Conservation (phyloP, 2,797 vertebrate species). For the Oophaga sylvatica region DNA sequence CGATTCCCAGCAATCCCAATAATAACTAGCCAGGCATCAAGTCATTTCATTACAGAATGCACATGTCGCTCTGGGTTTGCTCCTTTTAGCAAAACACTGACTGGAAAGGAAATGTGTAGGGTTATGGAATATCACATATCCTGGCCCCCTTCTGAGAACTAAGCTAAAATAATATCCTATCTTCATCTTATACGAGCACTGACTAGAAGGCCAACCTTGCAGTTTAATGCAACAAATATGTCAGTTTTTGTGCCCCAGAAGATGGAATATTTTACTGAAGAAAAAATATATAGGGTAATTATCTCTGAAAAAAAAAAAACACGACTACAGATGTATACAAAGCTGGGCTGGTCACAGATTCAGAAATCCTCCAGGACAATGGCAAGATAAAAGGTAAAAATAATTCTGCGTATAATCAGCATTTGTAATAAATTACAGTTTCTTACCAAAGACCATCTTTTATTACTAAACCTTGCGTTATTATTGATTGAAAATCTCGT, state of each 20-base stretch:
- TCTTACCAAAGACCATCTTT: background rate
- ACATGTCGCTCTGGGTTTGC: slow-evolving; percentile 6
- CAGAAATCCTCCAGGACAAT: background rate
- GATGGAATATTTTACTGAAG: background rate
- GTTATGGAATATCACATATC: slow-evolving; percentile 38
- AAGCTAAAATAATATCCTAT: slow-evolving; percentile 50
- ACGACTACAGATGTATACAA: background rate
- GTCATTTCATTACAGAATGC: slow-evolving; percentile 18
- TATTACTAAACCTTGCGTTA: background rate
- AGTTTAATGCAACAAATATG: slow-evolving; percentile 43
- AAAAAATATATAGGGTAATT: slow-evolving; percentile 4
- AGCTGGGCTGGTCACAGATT: background rate
- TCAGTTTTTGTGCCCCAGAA: slow-evolving; percentile 24
- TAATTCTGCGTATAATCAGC: background rate
- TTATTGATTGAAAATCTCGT: background rate
- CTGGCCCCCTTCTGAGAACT: slow-evolving; percentile 48
- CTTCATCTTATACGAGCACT: slow-evolving; percentile 23
- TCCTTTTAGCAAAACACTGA: slow-evolving; percentile 35
- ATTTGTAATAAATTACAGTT: background rate
- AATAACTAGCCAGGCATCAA: slow-evolving; percentile 20
- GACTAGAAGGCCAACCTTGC: slow-evolving; percentile 8
- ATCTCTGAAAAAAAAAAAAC: background rate
- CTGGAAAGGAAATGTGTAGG: slow-evolving; percentile 53
- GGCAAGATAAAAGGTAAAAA: background rate
- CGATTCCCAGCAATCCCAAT: slow-evolving; percentile 28